A percentile compares a stretch with the other conserved stretches of the same genome.
phyloP scores from a whole-genome alignment of 2,888 invertebrate genomes.

The Pediacus dermestoides region DNA sequence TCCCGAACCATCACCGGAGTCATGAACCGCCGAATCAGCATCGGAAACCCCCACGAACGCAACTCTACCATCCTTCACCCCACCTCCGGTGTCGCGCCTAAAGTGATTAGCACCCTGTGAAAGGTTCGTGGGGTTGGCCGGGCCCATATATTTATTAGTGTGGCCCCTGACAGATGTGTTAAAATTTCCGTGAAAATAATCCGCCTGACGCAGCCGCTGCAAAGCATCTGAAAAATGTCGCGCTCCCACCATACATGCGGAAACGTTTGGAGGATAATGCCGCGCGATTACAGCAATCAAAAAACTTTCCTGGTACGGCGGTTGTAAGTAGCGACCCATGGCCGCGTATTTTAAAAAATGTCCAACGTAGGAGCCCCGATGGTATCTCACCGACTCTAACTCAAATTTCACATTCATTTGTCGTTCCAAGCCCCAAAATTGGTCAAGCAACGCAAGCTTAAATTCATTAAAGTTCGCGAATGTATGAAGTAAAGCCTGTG shows the following conservation, averaged over 20 bases:
- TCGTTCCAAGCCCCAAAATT: too few relatives aligned
- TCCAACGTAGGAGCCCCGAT: too few relatives aligned
- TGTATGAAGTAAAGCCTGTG: too few relatives aligned
- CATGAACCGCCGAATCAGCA: neutral
- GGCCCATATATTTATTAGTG: neutral
- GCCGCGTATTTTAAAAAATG: too few relatives aligned
- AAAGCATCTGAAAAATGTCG: neutral
- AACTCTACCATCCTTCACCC: too few relatives aligned
- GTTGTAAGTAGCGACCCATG: too few relatives aligned
- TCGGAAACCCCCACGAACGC: neutral
- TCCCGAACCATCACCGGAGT: neutral
- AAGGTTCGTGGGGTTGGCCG: too few relatives aligned
- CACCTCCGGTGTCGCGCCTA: too few relatives aligned
- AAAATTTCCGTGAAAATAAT: neutral
- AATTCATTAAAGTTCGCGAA: too few relatives aligned
- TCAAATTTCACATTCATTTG: too few relatives aligned
- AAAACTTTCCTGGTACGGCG: neutral
- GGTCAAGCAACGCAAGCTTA: too few relatives aligned
- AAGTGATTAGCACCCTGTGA: neutral
- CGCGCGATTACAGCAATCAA: neutral
- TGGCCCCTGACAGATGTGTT: neutral
- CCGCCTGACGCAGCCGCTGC: neutral
- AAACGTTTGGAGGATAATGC: neutral
- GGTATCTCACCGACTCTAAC: too few relatives aligned
- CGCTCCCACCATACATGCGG: neutral